Conservation (phyloP, 2,888 invertebrate species). For the Bombylius discolor region DNA sequence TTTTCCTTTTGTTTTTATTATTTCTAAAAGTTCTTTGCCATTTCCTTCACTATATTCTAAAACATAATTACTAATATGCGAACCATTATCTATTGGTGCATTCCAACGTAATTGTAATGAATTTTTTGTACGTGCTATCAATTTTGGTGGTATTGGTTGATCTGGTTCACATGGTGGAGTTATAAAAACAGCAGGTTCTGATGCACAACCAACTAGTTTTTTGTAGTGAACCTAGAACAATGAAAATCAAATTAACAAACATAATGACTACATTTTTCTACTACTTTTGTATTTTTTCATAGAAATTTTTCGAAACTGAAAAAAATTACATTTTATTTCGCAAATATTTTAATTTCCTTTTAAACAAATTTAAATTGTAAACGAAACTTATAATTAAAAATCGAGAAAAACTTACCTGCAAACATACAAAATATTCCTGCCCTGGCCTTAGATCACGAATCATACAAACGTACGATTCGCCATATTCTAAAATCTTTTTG, state of each 20-base stretch:
- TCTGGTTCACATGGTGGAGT: constrained; percentile 76
- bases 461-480: constrained; percentile 60
- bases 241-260: neutral
- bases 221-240: constrained; percentile 40
- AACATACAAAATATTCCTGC: constrained; percentile 73
- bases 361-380: too few species aligned
- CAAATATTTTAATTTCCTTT: too few species aligned
- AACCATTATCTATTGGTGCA: constrained; percentile 65
- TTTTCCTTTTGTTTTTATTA: constrained; percentile 57
- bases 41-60: constrained; percentile 66
- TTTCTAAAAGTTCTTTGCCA: constrained; percentile 53
- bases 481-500: constrained; percentile 64
- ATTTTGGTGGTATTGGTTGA: constrained; percentile 58
- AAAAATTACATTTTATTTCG: neutral
- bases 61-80: constrained; percentile 60
- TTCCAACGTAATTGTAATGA: constrained; percentile 58
- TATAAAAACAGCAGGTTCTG: constrained; percentile 65
- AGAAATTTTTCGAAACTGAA: neutral
- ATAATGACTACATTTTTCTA: neutral
- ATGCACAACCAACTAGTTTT: constrained; percentile 58
- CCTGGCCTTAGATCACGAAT: constrained; percentile 77
- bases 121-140: constrained; percentile 56
- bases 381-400: neutral
- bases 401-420: constrained; percentile 45
- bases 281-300: too few species aligned